Evolutionary conservation across 2,113 vertebrate genomes (phyloP), one percentile per base, ranked within the genome.

Genomic region (Protobothrops mucrosquamatus): DNA sequence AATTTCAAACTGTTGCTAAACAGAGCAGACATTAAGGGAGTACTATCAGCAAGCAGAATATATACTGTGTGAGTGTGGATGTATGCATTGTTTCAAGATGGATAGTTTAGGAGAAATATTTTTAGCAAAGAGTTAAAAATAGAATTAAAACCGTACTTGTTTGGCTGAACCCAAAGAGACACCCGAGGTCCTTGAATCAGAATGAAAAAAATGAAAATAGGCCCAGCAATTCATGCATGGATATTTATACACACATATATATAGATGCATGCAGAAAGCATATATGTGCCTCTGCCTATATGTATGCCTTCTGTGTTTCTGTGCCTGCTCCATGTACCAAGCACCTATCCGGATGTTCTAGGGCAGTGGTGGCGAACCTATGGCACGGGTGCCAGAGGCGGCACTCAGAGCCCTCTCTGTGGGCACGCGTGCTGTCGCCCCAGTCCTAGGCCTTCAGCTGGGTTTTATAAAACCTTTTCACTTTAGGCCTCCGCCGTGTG

Each of bases 41-140:
- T 20, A 39, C 18, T 81, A 39, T 7, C 69, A 39, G 2, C 8
- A 81, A 81, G 15, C 81, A n/a, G 51, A 26, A 54, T 87, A 48
- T 26, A 46, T 22, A 23, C 11, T 46, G 12, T 23, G 6, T 20
- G 23, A 0, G 14, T 88, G 9, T 56, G 6, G 8, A 15, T 52
- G 6, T 54, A 7, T 29, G 26, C 26, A 29, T n/a, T 6, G 48
- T 93, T 96, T 92, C 88, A 95, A 89, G 91, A 88, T 85, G 89
- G 87, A 94, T 55, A 93, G 91, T 89, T 95, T 94, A 91, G 48
- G 9, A 54, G 48, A 11, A 52, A 39, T 1, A 54, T 39, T 26
- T 7, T 94, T 48, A 92, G 87, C 69, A 89, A 43, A 5, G 46
- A 89, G 92, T 96, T 96, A 96, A 97, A 96, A 96, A 92, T 90